Conservation (phyloP, 2,113 vertebrate genomes). For the Apteryx mantelli region DNA sequence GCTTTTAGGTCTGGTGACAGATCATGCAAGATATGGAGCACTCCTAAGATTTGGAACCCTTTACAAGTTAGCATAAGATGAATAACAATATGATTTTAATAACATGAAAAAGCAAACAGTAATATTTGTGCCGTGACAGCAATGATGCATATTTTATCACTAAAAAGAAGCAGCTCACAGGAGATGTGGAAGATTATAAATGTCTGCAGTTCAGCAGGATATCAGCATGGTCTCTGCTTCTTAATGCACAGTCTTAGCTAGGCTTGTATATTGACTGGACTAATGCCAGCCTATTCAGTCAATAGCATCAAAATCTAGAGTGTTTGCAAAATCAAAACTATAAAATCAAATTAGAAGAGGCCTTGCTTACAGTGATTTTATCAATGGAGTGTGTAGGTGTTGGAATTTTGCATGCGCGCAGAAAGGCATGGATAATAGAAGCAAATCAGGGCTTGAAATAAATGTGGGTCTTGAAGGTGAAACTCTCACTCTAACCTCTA, state of each 20-base stretch:
- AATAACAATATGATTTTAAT: not conserved
- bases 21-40: not conserved
- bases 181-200: not conserved
- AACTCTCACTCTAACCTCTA: not conserved
- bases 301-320: not conserved
- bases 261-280: not conserved
- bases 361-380: not conserved
- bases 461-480: not conserved
- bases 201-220: not conserved
- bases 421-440: not conserved
- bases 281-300: not conserved
- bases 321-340: not conserved
- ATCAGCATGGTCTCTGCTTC: not conserved
- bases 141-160: not conserved
- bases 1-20: not conserved
- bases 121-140: not conserved
- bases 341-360: not conserved
- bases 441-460: not conserved
- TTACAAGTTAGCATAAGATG: not conserved
- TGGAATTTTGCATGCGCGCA: not conserved
- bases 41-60: not conserved
- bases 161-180: not conserved
- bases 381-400: not conserved
- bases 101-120: not conserved
- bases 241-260: not conserved